A percentile compares a stretch with the other conserved stretches of the same genome.
phyloP scores from a whole-genome alignment of 23 tunicate species.

The Ciona savignyi region DNA sequence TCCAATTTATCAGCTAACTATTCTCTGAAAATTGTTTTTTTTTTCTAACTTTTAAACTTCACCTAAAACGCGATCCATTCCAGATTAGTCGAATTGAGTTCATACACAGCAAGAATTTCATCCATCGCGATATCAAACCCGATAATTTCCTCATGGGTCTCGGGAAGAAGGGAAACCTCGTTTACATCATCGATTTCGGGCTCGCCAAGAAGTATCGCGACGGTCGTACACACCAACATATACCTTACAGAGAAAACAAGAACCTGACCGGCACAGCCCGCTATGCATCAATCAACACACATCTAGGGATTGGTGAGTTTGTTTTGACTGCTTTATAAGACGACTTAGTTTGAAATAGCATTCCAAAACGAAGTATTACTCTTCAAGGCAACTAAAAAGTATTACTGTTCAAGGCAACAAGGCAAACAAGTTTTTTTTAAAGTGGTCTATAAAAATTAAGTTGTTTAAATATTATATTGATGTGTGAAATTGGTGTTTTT shows the following conservation, averaged over 20 bases:
- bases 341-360: not conserved
- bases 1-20: too few relatives aligned
- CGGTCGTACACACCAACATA: slow-evolving; percentile 88
- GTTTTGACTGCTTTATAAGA: too few relatives aligned
- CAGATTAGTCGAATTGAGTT: slow-evolving; percentile 94
- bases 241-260: slow-evolving; percentile 96
- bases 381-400: too few relatives aligned
- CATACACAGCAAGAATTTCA: slow-evolving; percentile 98
- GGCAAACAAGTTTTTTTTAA: too few relatives aligned
- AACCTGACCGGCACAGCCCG: slow-evolving; percentile 97
- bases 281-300: slow-evolving; percentile 97
- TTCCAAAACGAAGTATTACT: not conserved
- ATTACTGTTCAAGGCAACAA: too few relatives aligned
- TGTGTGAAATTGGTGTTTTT: too few relatives aligned
- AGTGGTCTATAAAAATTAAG: too few relatives aligned
- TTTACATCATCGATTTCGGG: slow-evolving; percentile 97
- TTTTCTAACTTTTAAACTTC: too few relatives aligned
- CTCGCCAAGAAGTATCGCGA: slow-evolving; percentile 95
- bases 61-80: too few relatives aligned
- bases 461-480: too few relatives aligned
- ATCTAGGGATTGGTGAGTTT: slow-evolving; percentile 77
- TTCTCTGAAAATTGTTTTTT: too few relatives aligned
- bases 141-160: slow-evolving; percentile 98
- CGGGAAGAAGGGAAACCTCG: slow-evolving; percentile 94
- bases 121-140: slow-evolving; percentile 97